Evolutionary conservation across 2,113 vertebrate genomes (phyloP).

Genomic region (Promerops cafer): DNA sequence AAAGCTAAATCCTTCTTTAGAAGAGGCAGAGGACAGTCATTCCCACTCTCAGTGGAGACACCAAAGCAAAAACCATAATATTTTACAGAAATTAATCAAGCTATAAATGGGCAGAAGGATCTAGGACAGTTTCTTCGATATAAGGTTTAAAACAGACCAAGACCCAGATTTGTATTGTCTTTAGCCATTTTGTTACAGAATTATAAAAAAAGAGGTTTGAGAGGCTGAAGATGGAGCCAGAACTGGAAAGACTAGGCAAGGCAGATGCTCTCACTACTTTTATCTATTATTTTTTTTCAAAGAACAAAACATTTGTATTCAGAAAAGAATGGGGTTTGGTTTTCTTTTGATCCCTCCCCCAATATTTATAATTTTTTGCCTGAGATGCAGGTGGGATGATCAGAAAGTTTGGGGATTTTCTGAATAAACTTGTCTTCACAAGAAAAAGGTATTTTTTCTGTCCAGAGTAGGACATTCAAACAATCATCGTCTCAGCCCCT

Average conservation of each 20-base stretch:
- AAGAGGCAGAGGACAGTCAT: neutral
- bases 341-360: neutral
- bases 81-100: neutral
- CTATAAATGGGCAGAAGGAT: neutral
- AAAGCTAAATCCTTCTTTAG: neutral
- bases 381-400: neutral
- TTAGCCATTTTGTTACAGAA: neutral
- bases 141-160: neutral
- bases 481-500: neutral
- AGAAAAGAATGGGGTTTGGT: accelerated
- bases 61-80: neutral
- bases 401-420: neutral
- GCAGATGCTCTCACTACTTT: neutral
- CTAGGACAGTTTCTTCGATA: neutral
- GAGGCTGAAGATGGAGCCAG: neutral
- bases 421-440: neutral
- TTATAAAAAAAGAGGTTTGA: accelerated
- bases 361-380: neutral
- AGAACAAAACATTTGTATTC: neutral
- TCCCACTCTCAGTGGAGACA: neutral
- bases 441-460: neutral
- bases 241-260: neutral
- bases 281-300: neutral
- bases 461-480: neutral
- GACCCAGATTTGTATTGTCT: neutral